These are phyloP conservation scores for Coptodon bakossiorum DNA, from an alignment of 2,113 vertebrate species.

Conservation along the genomic window DNA sequence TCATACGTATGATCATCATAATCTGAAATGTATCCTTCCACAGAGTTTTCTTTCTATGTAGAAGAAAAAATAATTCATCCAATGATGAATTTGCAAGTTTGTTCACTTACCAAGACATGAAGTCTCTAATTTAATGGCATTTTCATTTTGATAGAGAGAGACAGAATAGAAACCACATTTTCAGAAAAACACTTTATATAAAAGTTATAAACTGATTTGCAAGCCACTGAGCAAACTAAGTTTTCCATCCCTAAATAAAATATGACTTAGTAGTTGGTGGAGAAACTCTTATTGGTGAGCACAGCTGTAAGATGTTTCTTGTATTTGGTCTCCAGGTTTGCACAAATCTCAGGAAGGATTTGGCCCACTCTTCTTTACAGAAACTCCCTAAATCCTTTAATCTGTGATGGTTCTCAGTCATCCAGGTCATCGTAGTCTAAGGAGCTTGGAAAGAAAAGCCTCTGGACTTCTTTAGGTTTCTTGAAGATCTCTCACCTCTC, in stretches of 20 bases:
- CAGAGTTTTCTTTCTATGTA: neutral
- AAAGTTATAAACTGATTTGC: neutral
- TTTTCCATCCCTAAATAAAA: neutral
- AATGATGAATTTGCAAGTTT: neutral
- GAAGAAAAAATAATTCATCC: neutral
- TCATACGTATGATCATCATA: neutral
- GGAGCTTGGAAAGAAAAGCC: fast-evolving
- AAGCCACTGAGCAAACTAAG: neutral
- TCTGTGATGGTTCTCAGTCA: neutral
- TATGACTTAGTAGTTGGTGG: neutral
- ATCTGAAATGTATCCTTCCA: neutral
- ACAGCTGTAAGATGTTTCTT: neutral
- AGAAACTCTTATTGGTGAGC: neutral
- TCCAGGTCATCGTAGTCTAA: neutral
- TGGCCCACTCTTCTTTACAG: neutral
- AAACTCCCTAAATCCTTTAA: neutral
- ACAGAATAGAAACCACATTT: neutral
- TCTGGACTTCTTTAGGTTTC: neutral
- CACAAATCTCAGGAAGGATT: neutral
- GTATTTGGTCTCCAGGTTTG: neutral
- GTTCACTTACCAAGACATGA: neutral
- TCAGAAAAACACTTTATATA: neutral
- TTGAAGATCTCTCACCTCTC: fast-evolving
- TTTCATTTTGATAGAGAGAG: neutral
- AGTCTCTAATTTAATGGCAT: neutral